Percentiles rank a stretch among this genome's conserved stretches.
Evolutionary conservation across 2,888 invertebrate species (phyloP).

Genomic region (Erynnis tages): DNA sequence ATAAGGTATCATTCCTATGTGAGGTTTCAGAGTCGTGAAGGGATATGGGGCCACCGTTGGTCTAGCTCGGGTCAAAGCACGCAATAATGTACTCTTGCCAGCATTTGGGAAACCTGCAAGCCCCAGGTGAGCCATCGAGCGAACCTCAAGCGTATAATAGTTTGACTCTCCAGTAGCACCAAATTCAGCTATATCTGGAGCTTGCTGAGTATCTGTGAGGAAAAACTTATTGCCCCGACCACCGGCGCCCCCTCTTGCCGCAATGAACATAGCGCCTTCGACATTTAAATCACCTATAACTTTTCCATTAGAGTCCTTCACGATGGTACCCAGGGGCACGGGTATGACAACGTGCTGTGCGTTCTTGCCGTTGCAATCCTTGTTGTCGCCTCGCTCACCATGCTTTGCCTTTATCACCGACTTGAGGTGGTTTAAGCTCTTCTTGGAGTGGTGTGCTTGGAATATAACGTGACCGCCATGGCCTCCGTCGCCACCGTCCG

Average conservation of each 20-base stretch:
- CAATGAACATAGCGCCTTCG: constrained; percentile 91
- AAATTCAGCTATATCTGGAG: constrained; percentile 92
- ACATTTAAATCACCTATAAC: constrained; percentile 57
- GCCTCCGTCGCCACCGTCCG: constrained; percentile 98
- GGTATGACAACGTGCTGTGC: constrained; percentile 86
- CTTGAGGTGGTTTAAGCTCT: constrained; percentile 85
- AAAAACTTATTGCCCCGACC: constrained; percentile 98
- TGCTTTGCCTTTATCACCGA: constrained; percentile 81
- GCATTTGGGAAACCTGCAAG: constrained; percentile 90
- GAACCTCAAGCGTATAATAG: constrained; percentile 89
- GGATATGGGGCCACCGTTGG: constrained; percentile 96
- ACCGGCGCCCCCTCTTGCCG: constrained; percentile 96
- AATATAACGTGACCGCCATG: constrained; percentile 97
- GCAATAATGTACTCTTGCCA: constrained; percentile 94
- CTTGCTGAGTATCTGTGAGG: constrained; percentile 87
- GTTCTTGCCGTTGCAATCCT: constrained; percentile 91
- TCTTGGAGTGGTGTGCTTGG: constrained; percentile 83
- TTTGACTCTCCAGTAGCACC: constrained; percentile 92
- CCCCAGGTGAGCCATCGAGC: constrained; percentile 97
- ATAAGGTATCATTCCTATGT: constrained; percentile 93
- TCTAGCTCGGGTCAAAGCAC: constrained; percentile 91
- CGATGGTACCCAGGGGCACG: constrained; percentile 86
- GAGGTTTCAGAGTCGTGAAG: constrained; percentile 94
- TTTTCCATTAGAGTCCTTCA: constrained; percentile 46
- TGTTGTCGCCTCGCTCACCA: constrained; percentile 88